Conservation (phyloP, 1,140 invertebrate genomes). For the Hypothenemus hampei region DNA sequence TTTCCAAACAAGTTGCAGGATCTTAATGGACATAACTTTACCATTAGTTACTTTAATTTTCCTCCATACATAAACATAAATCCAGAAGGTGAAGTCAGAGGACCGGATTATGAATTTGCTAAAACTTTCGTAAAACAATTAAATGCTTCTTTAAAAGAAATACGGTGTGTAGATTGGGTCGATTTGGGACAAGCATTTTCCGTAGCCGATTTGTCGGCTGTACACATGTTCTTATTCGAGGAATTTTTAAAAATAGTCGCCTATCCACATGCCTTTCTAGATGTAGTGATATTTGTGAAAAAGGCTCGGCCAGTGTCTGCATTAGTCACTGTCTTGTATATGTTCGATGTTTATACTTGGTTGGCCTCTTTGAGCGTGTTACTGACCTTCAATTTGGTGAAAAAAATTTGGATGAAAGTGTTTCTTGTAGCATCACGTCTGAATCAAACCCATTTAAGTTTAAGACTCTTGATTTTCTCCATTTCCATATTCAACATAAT, state of each 20-base stretch:
- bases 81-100: not conserved
- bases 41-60: not conserved
- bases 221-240: conserved; percentile 4
- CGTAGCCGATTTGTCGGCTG: not conserved
- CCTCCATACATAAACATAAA: not conserved
- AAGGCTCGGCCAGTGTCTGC: not conserved
- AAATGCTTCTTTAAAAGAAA: not conserved
- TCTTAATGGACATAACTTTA: conserved; percentile 2
- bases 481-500: conserved; percentile 5
- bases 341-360: conserved; percentile 5
- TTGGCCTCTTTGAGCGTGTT: no score
- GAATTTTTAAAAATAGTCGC: not conserved
- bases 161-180: not conserved
- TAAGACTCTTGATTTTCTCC: conserved; percentile 1
- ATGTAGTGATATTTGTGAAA: conserved; percentile 1
- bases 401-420: not conserved
- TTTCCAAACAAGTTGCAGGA: not conserved
- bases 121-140: not conserved
- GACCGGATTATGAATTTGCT: conserved; percentile 1
- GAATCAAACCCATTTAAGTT: no score
- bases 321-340: not conserved
- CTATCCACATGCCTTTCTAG: conserved; percentile 3
- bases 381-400: no score
- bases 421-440: no score
- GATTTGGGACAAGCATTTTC: not conserved